These are phyloP conservation scores for Oryzias curvinotus DNA, from an alignment of 2,113 vertebrate genomes.

Conservation along the genomic window DNA sequence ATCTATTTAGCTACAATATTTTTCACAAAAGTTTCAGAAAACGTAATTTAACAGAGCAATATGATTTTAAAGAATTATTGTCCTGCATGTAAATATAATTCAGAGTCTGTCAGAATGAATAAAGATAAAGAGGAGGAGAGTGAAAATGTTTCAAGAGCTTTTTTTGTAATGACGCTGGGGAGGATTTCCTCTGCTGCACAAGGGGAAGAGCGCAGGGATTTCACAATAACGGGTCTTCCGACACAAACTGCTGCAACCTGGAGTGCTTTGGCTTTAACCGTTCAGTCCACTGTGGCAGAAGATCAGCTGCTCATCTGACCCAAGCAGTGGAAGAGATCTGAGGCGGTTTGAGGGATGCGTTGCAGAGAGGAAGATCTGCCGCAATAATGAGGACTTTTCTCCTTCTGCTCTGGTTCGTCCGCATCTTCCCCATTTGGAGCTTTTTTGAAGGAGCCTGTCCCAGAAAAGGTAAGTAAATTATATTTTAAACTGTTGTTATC, in stretches of 20 bases:
- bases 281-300: background rate
- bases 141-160: background rate
- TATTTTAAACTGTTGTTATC: background rate
- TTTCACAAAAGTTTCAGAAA: background rate
- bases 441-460: conserved; percentile 52
- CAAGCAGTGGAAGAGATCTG: too few relatives aligned
- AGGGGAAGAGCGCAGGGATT: conserved; percentile 60
- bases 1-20: too few relatives aligned
- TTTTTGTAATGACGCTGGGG: conserved; percentile 30
- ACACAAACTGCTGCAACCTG: conserved; percentile 3
- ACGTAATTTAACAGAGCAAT: background rate
- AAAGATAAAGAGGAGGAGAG: background rate
- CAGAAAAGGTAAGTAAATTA: conserved; percentile 64
- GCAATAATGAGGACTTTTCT: conserved; percentile 49
- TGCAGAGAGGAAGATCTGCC: background rate
- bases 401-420: conserved; percentile 36
- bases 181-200: conserved; percentile 62
- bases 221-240: conserved; percentile 67
- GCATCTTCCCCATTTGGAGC: conserved; percentile 15
- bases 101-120: background rate
- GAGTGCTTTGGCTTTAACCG: background rate
- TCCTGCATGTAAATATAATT: too few relatives aligned
- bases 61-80: background rate
- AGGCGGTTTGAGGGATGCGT: background rate
- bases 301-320: background rate